These are phyloP conservation scores for Dryoscopus gambensis DNA, from an alignment of 2,113 vertebrate species.

Conservation along the genomic window DNA sequence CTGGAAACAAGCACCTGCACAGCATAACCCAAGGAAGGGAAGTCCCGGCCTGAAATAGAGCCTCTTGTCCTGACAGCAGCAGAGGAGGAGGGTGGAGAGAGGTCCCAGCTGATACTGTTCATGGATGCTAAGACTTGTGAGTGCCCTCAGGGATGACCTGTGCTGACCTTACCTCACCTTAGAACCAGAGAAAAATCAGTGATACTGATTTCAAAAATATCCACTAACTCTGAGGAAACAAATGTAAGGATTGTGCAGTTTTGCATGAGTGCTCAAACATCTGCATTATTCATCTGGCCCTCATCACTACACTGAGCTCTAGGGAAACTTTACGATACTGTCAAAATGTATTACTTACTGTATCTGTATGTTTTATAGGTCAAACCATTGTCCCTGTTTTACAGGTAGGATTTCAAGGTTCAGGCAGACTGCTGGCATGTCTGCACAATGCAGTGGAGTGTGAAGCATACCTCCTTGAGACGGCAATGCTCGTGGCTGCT, in stretches of 20 bases:
- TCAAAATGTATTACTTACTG: neutral
- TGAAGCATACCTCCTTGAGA: neutral
- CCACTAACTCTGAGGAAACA: neutral
- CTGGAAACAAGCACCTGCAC: neutral
- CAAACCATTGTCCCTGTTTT: neutral
- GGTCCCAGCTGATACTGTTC: neutral
- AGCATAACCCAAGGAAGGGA: neutral
- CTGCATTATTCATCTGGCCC: neutral
- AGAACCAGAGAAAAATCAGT: neutral
- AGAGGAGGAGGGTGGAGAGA: neutral
- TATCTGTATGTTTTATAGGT: neutral
- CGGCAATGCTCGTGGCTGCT: neutral
- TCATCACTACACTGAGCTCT: neutral
- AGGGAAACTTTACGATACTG: neutral
- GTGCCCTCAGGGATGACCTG: neutral
- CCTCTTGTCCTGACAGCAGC: neutral
- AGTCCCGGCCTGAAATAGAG: neutral
- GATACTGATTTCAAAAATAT: neutral
- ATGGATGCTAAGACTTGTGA: neutral
- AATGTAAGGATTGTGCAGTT: neutral
- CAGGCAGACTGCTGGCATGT: neutral
- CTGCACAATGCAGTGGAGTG: neutral
- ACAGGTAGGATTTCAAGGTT: neutral
- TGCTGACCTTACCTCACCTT: neutral
- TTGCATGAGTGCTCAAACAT: neutral